Base-by-base conservation (phyloP, 2,888 invertebrate species). In the Esperia sulphurella region DNA sequence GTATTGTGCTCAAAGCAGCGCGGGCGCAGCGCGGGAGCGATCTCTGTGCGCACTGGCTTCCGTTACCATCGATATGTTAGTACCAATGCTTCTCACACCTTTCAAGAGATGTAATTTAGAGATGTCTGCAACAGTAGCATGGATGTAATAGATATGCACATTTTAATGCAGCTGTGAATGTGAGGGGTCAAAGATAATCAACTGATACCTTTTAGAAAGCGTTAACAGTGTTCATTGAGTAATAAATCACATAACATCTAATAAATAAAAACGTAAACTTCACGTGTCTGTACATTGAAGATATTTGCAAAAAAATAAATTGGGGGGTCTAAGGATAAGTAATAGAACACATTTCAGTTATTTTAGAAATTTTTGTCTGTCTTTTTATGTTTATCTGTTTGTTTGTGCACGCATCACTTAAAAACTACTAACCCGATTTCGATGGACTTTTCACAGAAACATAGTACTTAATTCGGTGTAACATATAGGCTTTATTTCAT, bases 61-160 rank as follows among this genome's bases (percentile, higher is more conserved):
- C 67, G 69, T 68, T 63, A 58, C 65, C 63, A 62, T 65, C 61
- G 64, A 75, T 74, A 21, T 21, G 21, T 76, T 35, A 35, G 35
- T 35, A 66, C 62, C 69, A 69, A 68, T 58, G 73, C 72, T 74
- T 79, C 76, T 84, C 78, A 78, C 81, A 83, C 83, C 81, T 80
- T 71, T 71, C 66, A 71, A 71, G 58, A 79, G 65, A 75, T 75
- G 71, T 78, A 72, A 75, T 75, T 79, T 72, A 63, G 61, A 72
- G 68, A 75, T 77, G 66, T 58, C 52, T 56, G 57, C 61, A 64
- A 65, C 71, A 67, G 58, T 62, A 52, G 53, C 53, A 53, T 5
- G 3, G 21, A 21, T 53, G 66, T 71, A 69, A 73, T 77, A 72
- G 65, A 71, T 73, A 79, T 77, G 75, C 75, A 78, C 71, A 77